These are phyloP conservation scores for Panthera tigris DNA, from an alignment of 2,113 vertebrate genomes.

Conservation along the genomic window DNA sequence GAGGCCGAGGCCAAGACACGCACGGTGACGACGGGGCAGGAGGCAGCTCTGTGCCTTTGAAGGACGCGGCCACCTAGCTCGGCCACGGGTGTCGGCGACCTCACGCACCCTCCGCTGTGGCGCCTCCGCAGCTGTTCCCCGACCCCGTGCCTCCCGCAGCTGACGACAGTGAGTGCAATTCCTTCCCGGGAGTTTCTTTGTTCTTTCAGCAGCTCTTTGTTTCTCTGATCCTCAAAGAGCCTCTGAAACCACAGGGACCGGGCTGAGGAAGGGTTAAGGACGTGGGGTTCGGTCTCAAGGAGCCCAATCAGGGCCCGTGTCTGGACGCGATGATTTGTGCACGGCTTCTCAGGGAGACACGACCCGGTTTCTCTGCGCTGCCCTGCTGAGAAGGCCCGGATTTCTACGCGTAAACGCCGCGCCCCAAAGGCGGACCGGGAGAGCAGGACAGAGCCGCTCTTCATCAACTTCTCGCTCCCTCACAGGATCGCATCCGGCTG, in stretches of 20 bases:
- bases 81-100: fast-evolving
- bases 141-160: fast-evolving
- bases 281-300: neutral
- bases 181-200: neutral
- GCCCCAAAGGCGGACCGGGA: neutral
- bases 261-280: neutral
- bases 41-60: fast-evolving
- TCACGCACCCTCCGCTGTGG: fast-evolving
- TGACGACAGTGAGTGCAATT: neutral
- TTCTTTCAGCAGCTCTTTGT: neutral
- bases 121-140: neutral
- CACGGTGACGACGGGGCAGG: fast-evolving
- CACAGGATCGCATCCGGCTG: neutral
- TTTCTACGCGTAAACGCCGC: neutral
- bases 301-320: neutral
- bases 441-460: neutral
- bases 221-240: neutral
- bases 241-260: fast-evolving
- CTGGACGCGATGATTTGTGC: neutral
- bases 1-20: too few relatives aligned
- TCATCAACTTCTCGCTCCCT: slow-evolving; percentile 44
- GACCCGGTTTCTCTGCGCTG: neutral
- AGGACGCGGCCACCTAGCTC: fast-evolving
- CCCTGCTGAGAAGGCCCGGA: slow-evolving; percentile 25
- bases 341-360: neutral